phyloP scores from a whole-genome alignment of 2,797 vertebrate species.

The Phoxinus dragarum region DNA sequence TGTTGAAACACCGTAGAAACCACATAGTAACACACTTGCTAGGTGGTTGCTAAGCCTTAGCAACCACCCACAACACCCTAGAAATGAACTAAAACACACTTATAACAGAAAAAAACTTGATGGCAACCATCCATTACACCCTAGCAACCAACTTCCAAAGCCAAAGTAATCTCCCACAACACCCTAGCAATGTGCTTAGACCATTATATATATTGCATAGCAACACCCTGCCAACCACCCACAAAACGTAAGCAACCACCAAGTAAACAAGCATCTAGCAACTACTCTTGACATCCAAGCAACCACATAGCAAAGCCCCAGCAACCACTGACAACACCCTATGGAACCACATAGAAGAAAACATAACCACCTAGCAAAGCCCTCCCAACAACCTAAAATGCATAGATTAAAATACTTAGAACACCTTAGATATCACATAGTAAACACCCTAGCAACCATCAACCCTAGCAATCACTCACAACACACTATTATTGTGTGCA shows the following conservation, averaged over 20 bases:
- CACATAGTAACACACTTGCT: neutral
- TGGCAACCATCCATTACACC: neutral
- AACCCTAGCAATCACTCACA: neutral
- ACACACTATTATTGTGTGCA: neutral
- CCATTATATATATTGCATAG: neutral
- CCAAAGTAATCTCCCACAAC: neutral
- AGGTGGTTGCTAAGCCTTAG: neutral
- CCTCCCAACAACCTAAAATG: neutral
- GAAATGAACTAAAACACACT: neutral
- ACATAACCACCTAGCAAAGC: neutral
- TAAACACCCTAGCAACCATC: too few relatives aligned
- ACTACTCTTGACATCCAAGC: neutral
- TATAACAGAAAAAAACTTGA: neutral
- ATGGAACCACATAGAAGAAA: neutral
- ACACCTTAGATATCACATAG: neutral
- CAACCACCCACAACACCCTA: neutral
- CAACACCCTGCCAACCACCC: neutral
- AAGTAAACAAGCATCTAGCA: neutral
- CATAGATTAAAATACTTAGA: neutral
- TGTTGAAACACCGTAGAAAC: neutral
- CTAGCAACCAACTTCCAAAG: neutral
- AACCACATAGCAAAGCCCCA: neutral
- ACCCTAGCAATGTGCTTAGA: neutral
- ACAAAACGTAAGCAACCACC: neutral
- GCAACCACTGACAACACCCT: neutral